Conservation (phyloP, 2,888 invertebrate species). For the Drosophila yooni region DNA sequence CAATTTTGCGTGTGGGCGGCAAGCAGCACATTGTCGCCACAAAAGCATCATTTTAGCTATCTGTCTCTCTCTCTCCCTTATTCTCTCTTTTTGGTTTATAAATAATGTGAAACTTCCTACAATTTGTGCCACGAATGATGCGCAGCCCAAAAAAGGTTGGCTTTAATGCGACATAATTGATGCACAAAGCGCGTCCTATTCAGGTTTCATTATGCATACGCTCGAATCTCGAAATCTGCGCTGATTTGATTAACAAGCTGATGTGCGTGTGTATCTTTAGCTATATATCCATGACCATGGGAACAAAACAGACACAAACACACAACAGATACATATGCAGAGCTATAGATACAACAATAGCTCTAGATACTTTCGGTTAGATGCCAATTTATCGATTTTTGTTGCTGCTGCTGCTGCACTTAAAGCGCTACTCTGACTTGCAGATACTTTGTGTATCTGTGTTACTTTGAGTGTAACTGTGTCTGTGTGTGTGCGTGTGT, state of each 20-base stretch:
- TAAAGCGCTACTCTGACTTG: constrained; percentile 19
- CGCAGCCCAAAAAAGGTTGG: constrained; percentile 34
- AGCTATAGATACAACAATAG: background rate
- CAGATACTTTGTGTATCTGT: constrained; percentile 44
- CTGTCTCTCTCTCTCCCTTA: background rate
- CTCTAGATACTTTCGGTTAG: constrained; percentile 34
- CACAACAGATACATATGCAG: background rate
- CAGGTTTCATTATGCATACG: constrained; percentile 58
- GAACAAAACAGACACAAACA: constrained; percentile 2
- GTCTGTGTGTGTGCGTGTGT: constrained; percentile 24
- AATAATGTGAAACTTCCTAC: constrained; percentile 75
- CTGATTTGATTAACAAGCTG: constrained; percentile 66
- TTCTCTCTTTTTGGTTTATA: constrained; percentile 17
- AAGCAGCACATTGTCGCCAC: constrained; percentile 34
- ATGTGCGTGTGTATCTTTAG: constrained; percentile 31
- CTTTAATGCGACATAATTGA: constrained; percentile 76
- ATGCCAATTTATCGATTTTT: constrained; percentile 68
- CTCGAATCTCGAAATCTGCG: constrained; percentile 22
- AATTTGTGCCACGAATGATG: constrained; percentile 68
- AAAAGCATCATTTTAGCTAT: background rate
- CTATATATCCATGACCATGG: constrained; percentile 20
- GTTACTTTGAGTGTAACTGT: constrained; percentile 22
- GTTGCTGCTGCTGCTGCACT: constrained; percentile 13
- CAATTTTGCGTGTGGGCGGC: constrained; percentile 48
- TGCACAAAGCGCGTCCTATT: constrained; percentile 66